A percentile compares a stretch with the other conserved stretches of the same genome.
Conservation (phyloP, 2,113 vertebrate species). For the Lasiurus borealis region DNA sequence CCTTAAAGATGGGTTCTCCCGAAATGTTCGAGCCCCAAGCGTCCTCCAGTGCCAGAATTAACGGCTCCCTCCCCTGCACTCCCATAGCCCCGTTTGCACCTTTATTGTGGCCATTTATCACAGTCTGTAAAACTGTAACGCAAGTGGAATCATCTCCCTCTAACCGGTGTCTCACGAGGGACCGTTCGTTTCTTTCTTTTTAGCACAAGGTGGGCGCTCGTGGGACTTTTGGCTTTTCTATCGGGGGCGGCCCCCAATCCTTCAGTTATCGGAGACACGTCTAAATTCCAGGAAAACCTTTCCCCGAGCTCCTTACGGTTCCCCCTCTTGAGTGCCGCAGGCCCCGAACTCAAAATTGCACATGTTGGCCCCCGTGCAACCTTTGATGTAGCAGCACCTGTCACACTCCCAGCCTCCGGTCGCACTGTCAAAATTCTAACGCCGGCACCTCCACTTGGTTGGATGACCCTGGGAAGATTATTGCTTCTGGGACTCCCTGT, state of each 20-base stretch:
- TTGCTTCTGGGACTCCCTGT: neutral
- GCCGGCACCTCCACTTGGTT: neutral
- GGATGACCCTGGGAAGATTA: neutral
- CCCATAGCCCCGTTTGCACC: neutral
- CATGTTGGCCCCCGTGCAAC: neutral
- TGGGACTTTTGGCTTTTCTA: neutral
- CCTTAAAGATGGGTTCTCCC: neutral
- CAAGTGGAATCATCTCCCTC: neutral
- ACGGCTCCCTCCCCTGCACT: neutral
- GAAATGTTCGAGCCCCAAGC: neutral
- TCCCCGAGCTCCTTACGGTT: neutral
- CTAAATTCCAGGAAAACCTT: neutral
- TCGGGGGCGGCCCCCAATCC: neutral
- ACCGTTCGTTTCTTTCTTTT: neutral
- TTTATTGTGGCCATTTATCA: neutral
- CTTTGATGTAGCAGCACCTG: neutral
- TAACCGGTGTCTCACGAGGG: neutral
- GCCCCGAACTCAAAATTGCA: neutral
- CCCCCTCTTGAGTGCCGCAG: too few species aligned
- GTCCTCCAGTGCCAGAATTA: neutral
- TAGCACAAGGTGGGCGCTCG: neutral
- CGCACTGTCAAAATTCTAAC: neutral
- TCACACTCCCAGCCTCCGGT: neutral
- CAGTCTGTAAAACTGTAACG: neutral
- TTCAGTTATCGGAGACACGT: neutral